Evolutionary conservation across 1,140 invertebrate species (phyloP).

Genomic region (Drosophila pachea): DNA sequence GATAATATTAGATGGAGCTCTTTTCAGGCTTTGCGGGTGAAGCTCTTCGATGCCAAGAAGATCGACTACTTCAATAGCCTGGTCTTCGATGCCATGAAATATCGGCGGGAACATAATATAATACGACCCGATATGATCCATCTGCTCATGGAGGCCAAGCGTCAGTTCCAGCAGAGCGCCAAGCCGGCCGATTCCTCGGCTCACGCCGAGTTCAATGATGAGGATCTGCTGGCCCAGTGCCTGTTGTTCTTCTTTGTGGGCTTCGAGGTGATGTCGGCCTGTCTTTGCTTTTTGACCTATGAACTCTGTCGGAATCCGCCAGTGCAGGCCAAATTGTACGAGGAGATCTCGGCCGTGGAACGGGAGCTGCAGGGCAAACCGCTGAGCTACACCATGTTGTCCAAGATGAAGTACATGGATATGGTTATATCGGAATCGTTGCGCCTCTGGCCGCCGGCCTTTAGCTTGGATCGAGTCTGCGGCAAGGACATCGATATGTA

Average conservation of each 20-base stretch:
- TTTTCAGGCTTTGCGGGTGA: conserved; percentile 48
- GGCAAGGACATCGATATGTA: conserved; percentile 62
- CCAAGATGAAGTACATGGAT: conserved; percentile 83
- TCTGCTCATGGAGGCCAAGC: conserved; percentile 78
- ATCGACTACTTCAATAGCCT: conserved; percentile 69
- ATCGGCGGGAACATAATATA: conserved; percentile 69
- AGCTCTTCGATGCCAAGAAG: conserved; percentile 38
- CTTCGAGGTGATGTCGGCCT: conserved; percentile 82
- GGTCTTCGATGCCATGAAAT: conserved; percentile 70
- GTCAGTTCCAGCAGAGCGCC: conserved; percentile 23
- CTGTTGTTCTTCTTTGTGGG: conserved; percentile 79
- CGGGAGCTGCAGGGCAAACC: conserved; percentile 73
- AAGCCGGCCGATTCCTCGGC: conserved; percentile 1
- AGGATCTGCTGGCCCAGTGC: conserved; percentile 76
- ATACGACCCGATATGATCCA: conserved; percentile 79
- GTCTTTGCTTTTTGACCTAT: conserved; percentile 80
- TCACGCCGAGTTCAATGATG: conserved; percentile 53
- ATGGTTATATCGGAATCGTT: conserved; percentile 82
- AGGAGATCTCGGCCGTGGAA: conserved; percentile 80
- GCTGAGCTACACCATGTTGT: conserved; percentile 80
- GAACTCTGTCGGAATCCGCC: conserved; percentile 81
- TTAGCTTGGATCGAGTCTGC: conserved; percentile 79
- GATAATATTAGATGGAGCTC: background rate
- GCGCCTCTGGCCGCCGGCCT: conserved; percentile 81
- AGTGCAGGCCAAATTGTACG: conserved; percentile 81